Conservation (phyloP, 2,113 vertebrate genomes). For the Australoheros scitulus region DNA sequence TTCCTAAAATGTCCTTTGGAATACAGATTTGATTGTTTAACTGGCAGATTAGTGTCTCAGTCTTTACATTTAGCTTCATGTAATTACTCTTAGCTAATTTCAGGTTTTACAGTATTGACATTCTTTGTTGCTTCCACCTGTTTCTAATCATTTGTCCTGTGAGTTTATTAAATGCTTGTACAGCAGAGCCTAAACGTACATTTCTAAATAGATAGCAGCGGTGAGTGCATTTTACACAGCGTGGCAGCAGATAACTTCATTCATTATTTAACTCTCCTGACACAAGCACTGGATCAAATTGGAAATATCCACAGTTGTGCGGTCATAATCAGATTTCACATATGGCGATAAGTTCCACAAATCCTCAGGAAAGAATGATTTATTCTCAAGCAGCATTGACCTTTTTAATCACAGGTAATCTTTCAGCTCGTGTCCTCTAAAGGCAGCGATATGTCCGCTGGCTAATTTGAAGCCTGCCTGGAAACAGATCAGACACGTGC, state of each 20-base stretch:
- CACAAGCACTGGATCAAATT: neutral
- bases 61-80: neutral
- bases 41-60: neutral
- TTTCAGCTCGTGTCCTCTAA: neutral
- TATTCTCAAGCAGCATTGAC: neutral
- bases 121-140: neutral
- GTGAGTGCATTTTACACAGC: neutral
- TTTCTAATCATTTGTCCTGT: neutral
- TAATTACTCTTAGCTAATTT: neutral
- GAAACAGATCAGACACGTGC: neutral
- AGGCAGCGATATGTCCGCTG: neutral
- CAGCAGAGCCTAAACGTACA: neutral
- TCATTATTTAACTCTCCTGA: slow-evolving; percentile 1
- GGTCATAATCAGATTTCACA: neutral
- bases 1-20: neutral
- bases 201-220: neutral
- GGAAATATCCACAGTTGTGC: neutral
- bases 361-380: neutral
- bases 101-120: neutral
- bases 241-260: neutral
- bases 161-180: neutral
- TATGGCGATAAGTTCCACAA: neutral
- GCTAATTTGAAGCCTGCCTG: neutral
- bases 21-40: neutral
- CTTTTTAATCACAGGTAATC: neutral